Base-by-base conservation (phyloP, 2,888 invertebrate genomes). In the Leptinotarsa juncta region DNA sequence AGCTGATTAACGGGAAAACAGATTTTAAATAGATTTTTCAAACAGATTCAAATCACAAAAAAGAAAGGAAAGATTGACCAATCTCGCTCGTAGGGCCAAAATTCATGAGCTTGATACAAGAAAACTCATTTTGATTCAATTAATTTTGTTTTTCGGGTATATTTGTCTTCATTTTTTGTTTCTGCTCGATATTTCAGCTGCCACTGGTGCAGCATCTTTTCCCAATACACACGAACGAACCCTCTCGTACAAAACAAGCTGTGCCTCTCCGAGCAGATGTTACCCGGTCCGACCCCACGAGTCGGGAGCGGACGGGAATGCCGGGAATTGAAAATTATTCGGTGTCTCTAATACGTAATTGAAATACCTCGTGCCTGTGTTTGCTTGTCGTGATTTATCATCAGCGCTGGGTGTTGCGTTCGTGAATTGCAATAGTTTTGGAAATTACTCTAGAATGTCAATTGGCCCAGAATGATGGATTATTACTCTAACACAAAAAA, bases 301-400 rank as follows among this genome's bases (percentile, higher is more conserved):
- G 71, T 77, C 78, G 80, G 77, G 76, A 78, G 74, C 79, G 80
- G 72, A 67, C 79, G 79, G 81, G 82, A 83, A 82, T 80, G 81
- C 73, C 74, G 78, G 82, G 82, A 82, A 83, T 83, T 83, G 82
- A 82, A 84, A 84, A 85, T 85, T 84, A 84, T 84, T 84, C 85
- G 83, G 83, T 83, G 83, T 80, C 78, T 75, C 79, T 81, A 82
- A 81, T 83, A 73, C 81, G 81, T 84, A 84, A 85, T 84, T 85
- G 85, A 84, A 85, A 85, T 85, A 84, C 84, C 83, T 83, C 82
- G 75, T 81, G 81, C 81, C 81, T 83, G 84, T 83, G 84, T 83
- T 83, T 83, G 80, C 80, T 83, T 81, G 82, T 83, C 83, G 84
- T 83, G 78, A 74, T 80, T 81, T 42, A 82, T 82, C 51, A 23